Evolutionary conservation across 2,797 vertebrate species (phyloP).

Genomic region (Enteromius treurensis): DNA sequence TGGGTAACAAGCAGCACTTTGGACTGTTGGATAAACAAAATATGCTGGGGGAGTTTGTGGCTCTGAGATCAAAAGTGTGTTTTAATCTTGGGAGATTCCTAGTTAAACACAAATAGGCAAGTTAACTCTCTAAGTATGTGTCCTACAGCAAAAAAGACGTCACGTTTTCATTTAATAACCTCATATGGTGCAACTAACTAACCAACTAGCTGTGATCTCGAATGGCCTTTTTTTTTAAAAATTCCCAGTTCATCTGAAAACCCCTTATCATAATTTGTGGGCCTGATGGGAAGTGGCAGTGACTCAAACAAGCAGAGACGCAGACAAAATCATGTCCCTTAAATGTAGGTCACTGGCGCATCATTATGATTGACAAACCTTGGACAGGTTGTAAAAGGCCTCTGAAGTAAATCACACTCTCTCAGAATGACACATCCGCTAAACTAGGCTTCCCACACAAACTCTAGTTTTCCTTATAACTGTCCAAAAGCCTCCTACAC

Average conservation of each 20-base stretch:
- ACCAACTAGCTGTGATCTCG: neutral
- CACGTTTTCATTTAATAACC: neutral
- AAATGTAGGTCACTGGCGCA: conserved; percentile 54
- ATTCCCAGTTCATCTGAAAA: conserved; percentile 38
- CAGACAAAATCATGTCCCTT: conserved; percentile 43
- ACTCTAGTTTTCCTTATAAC: conserved; percentile 32
- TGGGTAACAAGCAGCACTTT: conserved; percentile 40
- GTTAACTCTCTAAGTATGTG: neutral
- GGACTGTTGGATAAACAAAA: neutral
- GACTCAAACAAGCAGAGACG: conserved; percentile 46
- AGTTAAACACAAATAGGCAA: conserved; percentile 1
- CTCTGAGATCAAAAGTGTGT: neutral
- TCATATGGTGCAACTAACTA: neutral
- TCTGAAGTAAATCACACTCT: conserved; percentile 43
- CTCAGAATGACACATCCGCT: conserved; percentile 53
- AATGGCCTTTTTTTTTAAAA: conserved; percentile 39
- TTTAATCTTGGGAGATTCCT: conserved; percentile 2
- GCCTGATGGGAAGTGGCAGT: conserved; percentile 42
- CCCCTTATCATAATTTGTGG: conserved; percentile 36
- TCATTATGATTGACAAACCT: conserved; percentile 45
- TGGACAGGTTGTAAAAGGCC: conserved; percentile 38
- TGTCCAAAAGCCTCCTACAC: conserved; percentile 48
- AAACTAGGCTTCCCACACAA: conserved; percentile 49
- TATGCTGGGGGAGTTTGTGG: neutral
- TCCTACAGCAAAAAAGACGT: neutral